Base-by-base conservation (phyloP, 2,113 vertebrate species). In the Uropsilus gracilis region DNA sequence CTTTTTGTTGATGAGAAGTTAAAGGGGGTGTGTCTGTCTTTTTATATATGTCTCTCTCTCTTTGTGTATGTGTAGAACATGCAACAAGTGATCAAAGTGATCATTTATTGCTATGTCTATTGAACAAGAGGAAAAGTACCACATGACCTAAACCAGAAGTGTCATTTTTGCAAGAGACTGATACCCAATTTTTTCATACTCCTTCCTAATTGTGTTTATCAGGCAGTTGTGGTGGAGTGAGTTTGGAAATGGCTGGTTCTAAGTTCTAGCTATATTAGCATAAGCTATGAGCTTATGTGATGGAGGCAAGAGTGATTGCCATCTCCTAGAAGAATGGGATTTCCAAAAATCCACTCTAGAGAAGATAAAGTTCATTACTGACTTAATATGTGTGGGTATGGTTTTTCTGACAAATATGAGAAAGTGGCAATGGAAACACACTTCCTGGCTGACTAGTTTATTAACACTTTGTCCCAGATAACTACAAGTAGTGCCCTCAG, bases 261-360 rank as follows among this genome's bases (percentile, higher is more conserved):
- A n/a, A n/a, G 18, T 26, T 87, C 22, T 48, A 8, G 13, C 8
- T 26, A 9, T 6, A n/a, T 20, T 18, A 16, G 4, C 0, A 24
- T 8, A 6, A 42, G 20, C 53, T 42, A 6, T 14, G 39, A 48
- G 2, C 2, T n/a, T n/a, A n/a, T n/a, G n/a, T n/a, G 8, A 37
- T 2, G 12, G 46, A 12, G 8, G 39, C 2, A 55, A 26, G 17
- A 55, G 18, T 24, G 32, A 78, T 1, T 18, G 18, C 4, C 42
- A 53, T 18, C 17, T 37, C 10, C 28, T 2, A 26, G 77, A n/a
- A 50, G 22, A 30, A 4, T 3, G 0, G 2, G 8, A 24, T 16
- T 50, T 8, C 37, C 69, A 42, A 3, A 48, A 42, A 26, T 4
- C 11, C 16, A n/a, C 14, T 55, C 20, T 34, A 3, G 5, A 90